Evolutionary conservation across 2,888 invertebrate genomes (phyloP).

Genomic region (Microdon myrmicae): DNA sequence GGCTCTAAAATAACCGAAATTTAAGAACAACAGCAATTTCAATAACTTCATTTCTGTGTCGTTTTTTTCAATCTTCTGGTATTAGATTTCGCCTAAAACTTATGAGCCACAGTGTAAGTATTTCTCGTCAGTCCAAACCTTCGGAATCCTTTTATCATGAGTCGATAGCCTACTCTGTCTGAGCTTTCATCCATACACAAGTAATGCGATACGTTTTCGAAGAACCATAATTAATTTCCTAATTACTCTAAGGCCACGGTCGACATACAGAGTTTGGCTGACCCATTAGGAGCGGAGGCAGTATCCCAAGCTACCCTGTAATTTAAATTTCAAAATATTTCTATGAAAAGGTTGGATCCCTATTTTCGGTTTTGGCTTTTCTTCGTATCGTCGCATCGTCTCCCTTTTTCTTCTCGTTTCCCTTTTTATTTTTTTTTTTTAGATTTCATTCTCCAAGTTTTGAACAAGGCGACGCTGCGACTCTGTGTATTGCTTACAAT

Average conservation of each 20-base stretch:
- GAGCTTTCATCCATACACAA: constrained; percentile 18
- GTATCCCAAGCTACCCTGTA: constrained; percentile 10
- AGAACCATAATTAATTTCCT: constrained; percentile 36
- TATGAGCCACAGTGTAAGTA: no score
- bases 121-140: no score
- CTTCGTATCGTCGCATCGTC: no score
- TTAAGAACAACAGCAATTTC: no score
- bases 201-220: constrained; percentile 36
- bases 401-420: constrained; percentile 2
- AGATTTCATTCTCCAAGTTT: no score
- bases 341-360: background rate
- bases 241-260: constrained; percentile 13
- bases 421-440: background rate
- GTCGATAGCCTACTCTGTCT: constrained; percentile 2
- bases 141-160: constrained; percentile 6
- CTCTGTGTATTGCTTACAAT: no score
- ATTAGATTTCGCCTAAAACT: no score
- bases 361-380: background rate
- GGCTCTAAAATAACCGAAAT: no score
- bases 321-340: constrained; percentile 18
- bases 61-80: no score
- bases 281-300: background rate
- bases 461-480: no score
- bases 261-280: constrained; percentile 3
- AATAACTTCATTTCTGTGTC: no score